Base-by-base conservation (phyloP, 2,888 invertebrate genomes). In the Trilocha varians region DNA sequence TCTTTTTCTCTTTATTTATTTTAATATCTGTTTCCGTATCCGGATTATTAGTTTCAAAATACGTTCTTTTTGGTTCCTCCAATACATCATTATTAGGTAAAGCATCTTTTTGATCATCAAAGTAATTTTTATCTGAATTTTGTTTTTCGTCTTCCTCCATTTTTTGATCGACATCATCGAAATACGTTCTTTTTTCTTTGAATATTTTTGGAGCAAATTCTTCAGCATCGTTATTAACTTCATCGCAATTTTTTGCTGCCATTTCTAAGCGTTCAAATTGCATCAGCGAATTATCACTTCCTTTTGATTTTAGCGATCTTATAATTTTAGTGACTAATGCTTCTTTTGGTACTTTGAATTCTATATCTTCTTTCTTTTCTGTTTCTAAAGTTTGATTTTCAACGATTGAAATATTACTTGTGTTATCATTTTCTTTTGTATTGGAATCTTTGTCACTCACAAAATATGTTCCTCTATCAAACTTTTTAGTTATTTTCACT, bases 211-310 rank as follows among this genome's bases (percentile, higher is more conserved):
- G 67, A 9, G 50, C 45, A 40, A 70, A 65, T 18, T 46, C 46
- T 17, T 3, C 33, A 2, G 35, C 34, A 3, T 55, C 46, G 36
- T 44, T 4, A 44, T 43, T 50, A 6, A 14, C 25, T 5, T 58
- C 48, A 9, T 59, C 36, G 39, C 46, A 47, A 3, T 44, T 42
- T 5, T 62, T 66, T 0, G 70, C 46, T 34, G 65, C 75, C 17
- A 58, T 54, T 57, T 79, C 79, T 18, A 78, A 42, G 36, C 68
- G 62, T 49, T 80, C 79, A 44, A 80, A 80, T 36, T 77, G 72
- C 3, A 53, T 56, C 5, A 79, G 50, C 0, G 83, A 83, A 40
- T 50, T 63, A 33, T 79, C 66, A 41, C 59, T 66, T 9, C 57
- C 46, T 1, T 52, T 60, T 8, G 55, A 49, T 47, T 68, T 67